Percentiles rank a stretch among this genome's conserved stretches.
phyloP scores from a whole-genome alignment of 2,888 invertebrate genomes.

The Acanthopleura granulata region DNA sequence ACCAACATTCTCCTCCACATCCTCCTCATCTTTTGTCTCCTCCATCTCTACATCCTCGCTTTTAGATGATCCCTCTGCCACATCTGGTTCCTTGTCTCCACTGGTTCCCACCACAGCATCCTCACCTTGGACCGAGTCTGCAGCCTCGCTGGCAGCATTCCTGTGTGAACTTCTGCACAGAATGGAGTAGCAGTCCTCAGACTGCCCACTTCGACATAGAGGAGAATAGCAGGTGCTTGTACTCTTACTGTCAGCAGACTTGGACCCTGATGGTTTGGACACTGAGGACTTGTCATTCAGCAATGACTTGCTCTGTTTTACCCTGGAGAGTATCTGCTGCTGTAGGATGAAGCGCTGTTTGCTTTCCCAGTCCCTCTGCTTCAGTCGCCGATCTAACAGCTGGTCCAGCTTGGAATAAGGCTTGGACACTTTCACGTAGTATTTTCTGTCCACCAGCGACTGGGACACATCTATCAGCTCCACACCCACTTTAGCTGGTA shows the following conservation, averaged over 20 bases:
- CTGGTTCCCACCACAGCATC: slow-evolving; percentile 22
- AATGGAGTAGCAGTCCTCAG: slow-evolving; percentile 35
- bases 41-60: slow-evolving; percentile 29
- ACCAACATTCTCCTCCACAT: slow-evolving; percentile 24
- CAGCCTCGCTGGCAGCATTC: slow-evolving; percentile 20
- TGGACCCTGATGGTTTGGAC: background rate
- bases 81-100: slow-evolving; percentile 23
- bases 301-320: slow-evolving; percentile 13
- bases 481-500: slow-evolving; percentile 69
- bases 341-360: slow-evolving; percentile 58
- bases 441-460: slow-evolving; percentile 81
- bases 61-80: background rate
- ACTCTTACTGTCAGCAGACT: background rate
- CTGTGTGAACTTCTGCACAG: slow-evolving; percentile 31
- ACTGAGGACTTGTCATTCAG: background rate
- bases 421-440: slow-evolving; percentile 90
- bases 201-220: slow-evolving; percentile 39
- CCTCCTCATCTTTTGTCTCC: slow-evolving; percentile 36
- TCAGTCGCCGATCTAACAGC: slow-evolving; percentile 82
- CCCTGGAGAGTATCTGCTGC: slow-evolving; percentile 46
- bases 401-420: slow-evolving; percentile 84
- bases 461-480: slow-evolving; percentile 88
- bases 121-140: slow-evolving; percentile 23
- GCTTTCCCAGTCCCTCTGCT: slow-evolving; percentile 75
- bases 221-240: slow-evolving; percentile 47